Conservation (phyloP, 1,140 invertebrate genomes). For the Drosophila seguyi region DNA sequence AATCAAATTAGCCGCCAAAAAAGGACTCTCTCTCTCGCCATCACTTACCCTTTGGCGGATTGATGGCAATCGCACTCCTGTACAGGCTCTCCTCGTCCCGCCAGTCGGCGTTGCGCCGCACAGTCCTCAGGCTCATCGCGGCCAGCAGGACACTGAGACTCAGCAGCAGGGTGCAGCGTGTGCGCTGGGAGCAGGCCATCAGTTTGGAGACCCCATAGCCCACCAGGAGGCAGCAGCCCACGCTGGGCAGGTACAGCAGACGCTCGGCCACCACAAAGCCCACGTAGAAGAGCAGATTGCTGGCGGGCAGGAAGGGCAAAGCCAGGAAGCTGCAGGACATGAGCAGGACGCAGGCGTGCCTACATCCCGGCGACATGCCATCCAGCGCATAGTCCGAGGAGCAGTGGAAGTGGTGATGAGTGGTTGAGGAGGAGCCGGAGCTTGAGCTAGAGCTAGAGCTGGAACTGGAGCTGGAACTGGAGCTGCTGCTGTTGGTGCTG, state of each 20-base stretch:
- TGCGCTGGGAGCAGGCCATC: slow-evolving; percentile 66
- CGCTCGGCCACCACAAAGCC: slow-evolving; percentile 98
- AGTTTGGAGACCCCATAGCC: slow-evolving; percentile 90
- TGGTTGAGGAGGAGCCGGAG: slow-evolving; percentile 51
- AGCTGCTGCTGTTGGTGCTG: slow-evolving; percentile 66
- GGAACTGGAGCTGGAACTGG: slow-evolving; percentile 58
- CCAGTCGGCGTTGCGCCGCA: slow-evolving; percentile 96
- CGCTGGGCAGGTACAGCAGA: slow-evolving; percentile 97
- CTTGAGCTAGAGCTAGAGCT: slow-evolving; percentile 47
- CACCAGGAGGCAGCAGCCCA: slow-evolving; percentile 96
- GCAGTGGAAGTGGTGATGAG: slow-evolving; percentile 11
- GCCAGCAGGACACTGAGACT: slow-evolving; percentile 88
- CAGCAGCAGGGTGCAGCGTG: slow-evolving; percentile 86
- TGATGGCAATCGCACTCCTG: slow-evolving; percentile 94
- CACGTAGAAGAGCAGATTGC: slow-evolving; percentile 97
- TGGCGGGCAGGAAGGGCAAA: slow-evolving; percentile 96
- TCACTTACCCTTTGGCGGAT: slow-evolving; percentile 98
- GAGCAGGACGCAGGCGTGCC: slow-evolving; percentile 71
- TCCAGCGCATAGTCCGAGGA: slow-evolving; percentile 49
- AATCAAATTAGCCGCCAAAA: slow-evolving; percentile 12
- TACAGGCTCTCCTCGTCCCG: slow-evolving; percentile 96
- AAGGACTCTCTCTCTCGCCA: not conserved
- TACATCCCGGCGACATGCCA: slow-evolving; percentile 39
- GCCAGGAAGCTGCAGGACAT: slow-evolving; percentile 92
- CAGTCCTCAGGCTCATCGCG: slow-evolving; percentile 91